Conservation (phyloP, 2,113 vertebrate genomes). For the Petrocephalus zakoni region DNA sequence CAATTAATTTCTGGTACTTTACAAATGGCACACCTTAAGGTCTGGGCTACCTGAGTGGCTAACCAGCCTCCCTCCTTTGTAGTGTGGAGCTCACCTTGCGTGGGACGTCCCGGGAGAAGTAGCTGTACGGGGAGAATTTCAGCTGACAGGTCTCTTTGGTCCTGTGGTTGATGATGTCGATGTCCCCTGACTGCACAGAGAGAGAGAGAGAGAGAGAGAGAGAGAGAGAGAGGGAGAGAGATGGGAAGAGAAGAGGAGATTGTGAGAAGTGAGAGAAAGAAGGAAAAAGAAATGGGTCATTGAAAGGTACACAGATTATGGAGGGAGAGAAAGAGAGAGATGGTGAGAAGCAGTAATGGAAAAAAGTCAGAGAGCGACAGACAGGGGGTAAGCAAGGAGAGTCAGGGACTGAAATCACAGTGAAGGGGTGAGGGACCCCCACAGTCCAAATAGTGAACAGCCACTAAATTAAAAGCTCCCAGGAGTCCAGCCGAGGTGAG, state of each 20-base stretch:
- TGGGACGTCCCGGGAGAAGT: conserved; percentile 92
- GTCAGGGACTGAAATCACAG: background rate
- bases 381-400: background rate
- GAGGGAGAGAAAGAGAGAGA: background rate
- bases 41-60: background rate
- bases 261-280: background rate
- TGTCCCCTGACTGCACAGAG: conserved; percentile 82
- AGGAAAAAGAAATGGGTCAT: background rate
- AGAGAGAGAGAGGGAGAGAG: background rate
- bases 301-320: conserved; percentile 11
- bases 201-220: background rate
- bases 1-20: conserved; percentile 6
- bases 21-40: conserved; percentile 14
- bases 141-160: conserved; percentile 95
- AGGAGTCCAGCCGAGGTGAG: background rate
- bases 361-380: background rate
- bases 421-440: background rate
- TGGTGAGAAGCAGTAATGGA: conserved; percentile 4
- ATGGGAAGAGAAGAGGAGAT: background rate
- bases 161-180: conserved; percentile 92
- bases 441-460: background rate
- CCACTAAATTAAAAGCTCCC: background rate
- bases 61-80: background rate
- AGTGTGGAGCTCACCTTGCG: conserved; percentile 71
- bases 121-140: conserved; percentile 96